These are phyloP conservation scores for Chymomyza fuscimana DNA, from an alignment of 2,888 invertebrate genomes.

Conservation along the genomic window DNA sequence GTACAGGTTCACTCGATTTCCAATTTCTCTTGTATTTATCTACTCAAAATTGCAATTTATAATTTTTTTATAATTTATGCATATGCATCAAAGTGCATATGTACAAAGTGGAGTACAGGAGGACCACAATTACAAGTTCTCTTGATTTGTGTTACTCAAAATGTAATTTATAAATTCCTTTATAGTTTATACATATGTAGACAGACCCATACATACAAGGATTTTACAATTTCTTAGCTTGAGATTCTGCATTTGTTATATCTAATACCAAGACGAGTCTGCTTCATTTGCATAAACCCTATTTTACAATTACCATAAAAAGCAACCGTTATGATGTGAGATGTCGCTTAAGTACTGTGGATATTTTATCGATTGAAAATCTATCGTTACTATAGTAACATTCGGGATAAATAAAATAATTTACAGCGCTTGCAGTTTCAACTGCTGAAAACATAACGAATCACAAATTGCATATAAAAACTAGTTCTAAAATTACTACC, in stretches of 20 bases:
- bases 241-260: conserved; percentile 47
- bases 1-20: neutral
- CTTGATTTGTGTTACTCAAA: conserved; percentile 24
- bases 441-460: neutral
- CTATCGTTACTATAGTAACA: neutral
- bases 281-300: conserved; percentile 22
- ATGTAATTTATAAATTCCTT: conserved; percentile 57
- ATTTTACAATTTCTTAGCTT: conserved; percentile 48
- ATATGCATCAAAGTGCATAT: neutral
- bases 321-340: neutral
- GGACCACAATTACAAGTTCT: too few relatives aligned
- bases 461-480: neutral
- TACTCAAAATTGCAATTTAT: conserved; percentile 1
- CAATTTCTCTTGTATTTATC: neutral
- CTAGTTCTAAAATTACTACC: conserved; percentile 5
- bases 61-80: neutral
- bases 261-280: conserved; percentile 17
- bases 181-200: conserved; percentile 35
- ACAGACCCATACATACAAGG: conserved; percentile 33
- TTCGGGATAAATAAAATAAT: neutral
- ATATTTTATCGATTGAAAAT: neutral
- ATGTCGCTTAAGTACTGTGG: neutral
- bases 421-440: neutral
- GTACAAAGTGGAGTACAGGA: neutral
- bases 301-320: neutral